Evolutionary conservation across 2,797 vertebrate species (phyloP), one percentile per base, ranked within the genome.

Genomic region (Ammospiza maritima): DNA sequence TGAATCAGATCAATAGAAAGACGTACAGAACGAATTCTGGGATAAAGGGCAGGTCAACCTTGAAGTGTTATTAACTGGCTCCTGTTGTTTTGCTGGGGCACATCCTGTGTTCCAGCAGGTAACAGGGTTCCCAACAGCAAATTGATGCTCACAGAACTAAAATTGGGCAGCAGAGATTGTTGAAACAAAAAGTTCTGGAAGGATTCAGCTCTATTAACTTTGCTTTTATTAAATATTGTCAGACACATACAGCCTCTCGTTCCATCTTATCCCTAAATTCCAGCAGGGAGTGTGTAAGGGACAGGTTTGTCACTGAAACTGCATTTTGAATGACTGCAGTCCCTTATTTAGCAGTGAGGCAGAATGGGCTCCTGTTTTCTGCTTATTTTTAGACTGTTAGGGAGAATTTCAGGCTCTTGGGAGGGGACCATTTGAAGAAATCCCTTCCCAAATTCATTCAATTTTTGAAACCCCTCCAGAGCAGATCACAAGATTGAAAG

Each of bases 1-100:
- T 51, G 94, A 95, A 65, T 90, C 93, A 96, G 86, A 98, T 98
- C 95, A 97, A 98, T 97, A 98, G 96, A 81, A 89, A 94, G 88
- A 94, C 85, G 88, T 11, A 92, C 89, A 95, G 93, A 96, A 93
- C 48, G 91, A 85, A 97, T 97, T 97, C 90, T 96, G 96, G 97
- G 97, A 96, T 93, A 97, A 95, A 97, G 91, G 97, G 97, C 44
- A 81, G 96, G 96, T 94, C 98, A 94, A 94, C 93, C 91, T 95
- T 95, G 93, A 97, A 97, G 93, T 85, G 94, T 93, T 96, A 97
- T 97, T 97, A 98, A 96, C 95, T 95, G 67, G 82, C 82, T 90
- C 32, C 75, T 84, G 75, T 94, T 91, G 93, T 95, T 96, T 95
- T 45, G 58, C 64, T 47, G n/a, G 32, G 80, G 61, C 75, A 92